A percentile compares a stretch with the other conserved stretches of the same genome.
Conservation (phyloP, 2,113 vertebrate genomes). For the Gulo gulo region DNA sequence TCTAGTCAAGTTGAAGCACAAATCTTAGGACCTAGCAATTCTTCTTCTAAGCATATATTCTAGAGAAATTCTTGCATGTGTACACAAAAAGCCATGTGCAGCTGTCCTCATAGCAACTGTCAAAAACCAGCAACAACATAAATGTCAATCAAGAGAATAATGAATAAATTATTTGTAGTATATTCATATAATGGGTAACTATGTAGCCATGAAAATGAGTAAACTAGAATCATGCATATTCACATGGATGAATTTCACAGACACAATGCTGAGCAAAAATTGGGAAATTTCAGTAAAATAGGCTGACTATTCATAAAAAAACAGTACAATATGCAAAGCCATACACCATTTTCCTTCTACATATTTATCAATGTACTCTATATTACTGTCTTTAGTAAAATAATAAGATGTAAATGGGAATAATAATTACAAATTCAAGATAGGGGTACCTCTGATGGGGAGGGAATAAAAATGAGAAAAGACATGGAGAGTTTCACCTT, state of each 20-base stretch:
- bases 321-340: neutral
- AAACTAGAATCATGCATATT: neutral
- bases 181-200: neutral
- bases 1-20: neutral
- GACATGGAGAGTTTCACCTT: neutral
- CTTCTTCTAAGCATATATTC: neutral
- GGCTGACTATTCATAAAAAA: slow-evolving; percentile 14
- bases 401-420: neutral
- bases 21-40: neutral
- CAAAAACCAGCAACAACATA: neutral
- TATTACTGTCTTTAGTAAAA: neutral
- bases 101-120: neutral
- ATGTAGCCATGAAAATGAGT: neutral
- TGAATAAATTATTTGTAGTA: neutral
- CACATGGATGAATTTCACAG: neutral
- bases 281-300: neutral
- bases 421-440: slow-evolving; percentile 23
- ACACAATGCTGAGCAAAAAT: neutral
- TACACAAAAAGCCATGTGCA: neutral
- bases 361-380: neutral
- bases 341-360: neutral
- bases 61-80: neutral
- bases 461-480: neutral
- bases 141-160: neutral
- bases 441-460: neutral